These are phyloP conservation scores for Meloidogyne chitwoodi DNA, from an alignment of 1,140 invertebrate species.

Conservation along the genomic window DNA sequence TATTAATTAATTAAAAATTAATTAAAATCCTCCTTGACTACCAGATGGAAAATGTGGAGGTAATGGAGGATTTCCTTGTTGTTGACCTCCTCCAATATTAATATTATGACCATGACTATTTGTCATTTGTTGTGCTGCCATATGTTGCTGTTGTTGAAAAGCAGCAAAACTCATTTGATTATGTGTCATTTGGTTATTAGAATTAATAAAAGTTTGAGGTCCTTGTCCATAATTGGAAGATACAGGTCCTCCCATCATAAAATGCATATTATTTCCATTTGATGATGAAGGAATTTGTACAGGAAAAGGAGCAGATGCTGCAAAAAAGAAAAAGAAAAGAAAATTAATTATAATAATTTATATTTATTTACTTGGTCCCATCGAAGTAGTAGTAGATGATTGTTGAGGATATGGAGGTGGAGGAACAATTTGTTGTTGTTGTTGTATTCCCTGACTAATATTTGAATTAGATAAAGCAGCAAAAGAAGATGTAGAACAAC, in stretches of 20 bases:
- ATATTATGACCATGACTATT: neutral
- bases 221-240: neutral
- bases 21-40: neutral
- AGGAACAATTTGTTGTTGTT: neutral
- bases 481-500: neutral
- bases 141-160: neutral
- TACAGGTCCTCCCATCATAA: neutral
- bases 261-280: neutral
- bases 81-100: neutral
- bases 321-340: neutral
- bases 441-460: neutral
- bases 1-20: no score
- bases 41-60: neutral
- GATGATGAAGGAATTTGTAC: neutral
- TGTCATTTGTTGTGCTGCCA: neutral
- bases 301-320: neutral
- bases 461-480: neutral
- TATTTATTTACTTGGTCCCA: neutral
- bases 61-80: neutral
- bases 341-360: no score
- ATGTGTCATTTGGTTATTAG: neutral
- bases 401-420: neutral
- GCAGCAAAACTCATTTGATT: constrained; percentile 7
- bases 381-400: neutral
- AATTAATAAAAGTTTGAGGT: neutral